Conservation (phyloP, 2,888 invertebrate genomes). For the Eulithis testata region DNA sequence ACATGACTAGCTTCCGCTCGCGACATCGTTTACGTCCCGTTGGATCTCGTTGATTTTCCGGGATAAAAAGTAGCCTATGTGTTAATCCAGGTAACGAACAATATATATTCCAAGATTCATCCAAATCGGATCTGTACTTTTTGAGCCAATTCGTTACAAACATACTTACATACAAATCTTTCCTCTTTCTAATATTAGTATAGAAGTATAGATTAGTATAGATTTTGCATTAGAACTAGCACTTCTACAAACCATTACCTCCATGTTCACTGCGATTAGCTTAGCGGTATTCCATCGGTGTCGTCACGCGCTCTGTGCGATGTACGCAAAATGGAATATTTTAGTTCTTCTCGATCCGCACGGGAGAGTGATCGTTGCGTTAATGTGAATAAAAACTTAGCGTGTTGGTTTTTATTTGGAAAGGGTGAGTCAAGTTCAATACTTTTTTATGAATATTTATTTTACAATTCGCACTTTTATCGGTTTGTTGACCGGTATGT, state of each 20-base stretch:
- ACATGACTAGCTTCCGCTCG: no score
- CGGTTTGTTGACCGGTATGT: neutral
- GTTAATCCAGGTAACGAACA: no score
- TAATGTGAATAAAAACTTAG: neutral
- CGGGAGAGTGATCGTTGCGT: neutral
- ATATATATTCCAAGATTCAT: no score
- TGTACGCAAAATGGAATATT: slow-evolving; percentile 2
- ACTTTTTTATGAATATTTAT: neutral
- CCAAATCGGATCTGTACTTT: no score
- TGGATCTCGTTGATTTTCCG: no score
- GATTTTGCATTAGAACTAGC: neutral
- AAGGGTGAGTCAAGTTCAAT: neutral
- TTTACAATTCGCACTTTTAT: neutral
- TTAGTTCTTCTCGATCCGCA: neutral
- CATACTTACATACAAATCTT: no score
- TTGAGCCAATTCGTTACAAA: no score
- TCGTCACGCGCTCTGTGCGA: neutral
- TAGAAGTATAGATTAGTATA: no score
- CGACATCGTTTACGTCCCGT: no score
- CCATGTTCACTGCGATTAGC: neutral
- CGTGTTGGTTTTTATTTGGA: neutral
- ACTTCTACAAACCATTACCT: neutral
- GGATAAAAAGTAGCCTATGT: no score
- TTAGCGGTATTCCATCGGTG: neutral
- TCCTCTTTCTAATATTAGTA: no score